phyloP scores from a whole-genome alignment of 2,888 invertebrate species.

The Polyploca ridens region DNA sequence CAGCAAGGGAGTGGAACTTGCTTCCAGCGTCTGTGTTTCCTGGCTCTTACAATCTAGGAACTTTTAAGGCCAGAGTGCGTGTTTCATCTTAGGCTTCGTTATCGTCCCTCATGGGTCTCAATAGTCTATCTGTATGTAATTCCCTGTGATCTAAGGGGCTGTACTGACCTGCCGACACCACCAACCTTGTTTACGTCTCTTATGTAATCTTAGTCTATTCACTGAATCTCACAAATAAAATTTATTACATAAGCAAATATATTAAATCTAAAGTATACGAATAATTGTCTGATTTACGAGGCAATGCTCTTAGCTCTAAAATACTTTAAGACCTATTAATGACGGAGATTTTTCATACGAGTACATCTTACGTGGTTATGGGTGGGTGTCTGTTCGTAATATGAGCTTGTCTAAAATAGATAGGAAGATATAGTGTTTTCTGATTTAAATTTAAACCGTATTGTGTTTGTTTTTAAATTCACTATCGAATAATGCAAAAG shows the following conservation, averaged over 20 bases:
- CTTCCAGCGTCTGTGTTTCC: no score
- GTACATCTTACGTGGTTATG: background rate
- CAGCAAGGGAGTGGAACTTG: no score
- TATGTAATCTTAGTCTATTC: no score
- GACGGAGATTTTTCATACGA: background rate
- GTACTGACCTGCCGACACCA: no score
- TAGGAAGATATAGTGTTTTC: background rate
- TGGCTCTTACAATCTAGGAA: no score
- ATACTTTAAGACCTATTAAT: conserved; percentile 1
- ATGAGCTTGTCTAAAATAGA: background rate
- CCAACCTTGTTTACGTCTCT: no score
- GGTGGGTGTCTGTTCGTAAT: background rate
- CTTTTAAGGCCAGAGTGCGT: no score
- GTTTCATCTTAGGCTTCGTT: no score
- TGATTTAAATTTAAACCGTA: background rate
- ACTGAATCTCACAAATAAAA: background rate
- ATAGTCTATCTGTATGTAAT: no score
- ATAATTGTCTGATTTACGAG: background rate
- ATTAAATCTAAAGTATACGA: background rate
- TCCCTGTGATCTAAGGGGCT: no score
- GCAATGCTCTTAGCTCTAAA: conserved; percentile 1
- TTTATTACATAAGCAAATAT: background rate
- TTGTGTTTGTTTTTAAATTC: no score
- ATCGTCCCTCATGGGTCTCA: no score
- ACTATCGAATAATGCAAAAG: background rate